These are phyloP conservation scores for Brachystomella parvula DNA, from an alignment of 1,140 invertebrate genomes.

Conservation along the genomic window DNA sequence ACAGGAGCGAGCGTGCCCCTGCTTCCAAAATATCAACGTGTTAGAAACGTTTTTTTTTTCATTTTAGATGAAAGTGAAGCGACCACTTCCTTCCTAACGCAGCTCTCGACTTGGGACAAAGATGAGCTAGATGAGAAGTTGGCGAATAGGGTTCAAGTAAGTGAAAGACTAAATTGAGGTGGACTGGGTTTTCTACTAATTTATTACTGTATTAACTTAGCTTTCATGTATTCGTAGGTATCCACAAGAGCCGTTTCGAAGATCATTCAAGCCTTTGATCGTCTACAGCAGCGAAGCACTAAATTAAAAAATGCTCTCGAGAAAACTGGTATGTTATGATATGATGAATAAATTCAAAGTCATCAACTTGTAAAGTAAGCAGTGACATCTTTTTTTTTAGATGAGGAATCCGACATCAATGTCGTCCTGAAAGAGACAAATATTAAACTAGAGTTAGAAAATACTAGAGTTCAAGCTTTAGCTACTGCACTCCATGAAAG, in stretches of 20 bases:
- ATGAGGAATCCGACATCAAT: constrained; percentile 62
- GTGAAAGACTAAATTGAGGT: neutral
- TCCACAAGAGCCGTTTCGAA: constrained; percentile 90
- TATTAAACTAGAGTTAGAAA: constrained; percentile 80
- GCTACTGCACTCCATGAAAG: constrained; percentile 88
- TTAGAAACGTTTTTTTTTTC: constrained; percentile 16
- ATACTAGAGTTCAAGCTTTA: constrained; percentile 79
- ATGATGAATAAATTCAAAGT: too few relatives aligned
- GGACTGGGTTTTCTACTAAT: neutral
- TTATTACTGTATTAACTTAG: neutral
- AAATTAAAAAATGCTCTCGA: constrained; percentile 81
- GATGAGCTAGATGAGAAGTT: constrained; percentile 93
- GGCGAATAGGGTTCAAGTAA: constrained; percentile 73
- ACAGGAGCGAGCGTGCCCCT: too few relatives aligned
- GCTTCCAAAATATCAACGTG: neutral
- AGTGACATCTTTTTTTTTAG: constrained; percentile 40
- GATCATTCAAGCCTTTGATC: constrained; percentile 91
- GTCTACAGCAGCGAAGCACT: constrained; percentile 84
- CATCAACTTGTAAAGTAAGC: too few relatives aligned
- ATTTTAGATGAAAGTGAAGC: constrained; percentile 86
- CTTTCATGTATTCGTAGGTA: constrained; percentile 47
- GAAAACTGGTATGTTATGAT: constrained; percentile 57
- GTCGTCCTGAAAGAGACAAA: constrained; percentile 73
- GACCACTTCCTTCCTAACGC: constrained; percentile 89
- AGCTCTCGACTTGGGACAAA: constrained; percentile 96